Base-by-base conservation (phyloP, 2,797 vertebrate species). In the Macroramphosus scolopax region DNA sequence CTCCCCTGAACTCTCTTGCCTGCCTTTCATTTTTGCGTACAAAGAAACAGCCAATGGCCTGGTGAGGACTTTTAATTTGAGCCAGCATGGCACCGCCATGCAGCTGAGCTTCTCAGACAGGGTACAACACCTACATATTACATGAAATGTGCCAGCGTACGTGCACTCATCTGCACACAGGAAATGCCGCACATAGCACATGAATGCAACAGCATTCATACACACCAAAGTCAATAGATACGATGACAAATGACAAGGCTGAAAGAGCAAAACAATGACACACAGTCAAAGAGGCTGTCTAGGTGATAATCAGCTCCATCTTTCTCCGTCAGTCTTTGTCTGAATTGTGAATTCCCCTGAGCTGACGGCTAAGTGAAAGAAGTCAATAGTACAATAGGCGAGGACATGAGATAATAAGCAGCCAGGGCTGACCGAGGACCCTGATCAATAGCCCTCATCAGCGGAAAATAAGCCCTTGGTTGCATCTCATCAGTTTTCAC, bases 21-120 rank as follows among this genome's bases (percentile, higher is more conserved):
- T 46, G 29, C 40, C 14, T 49, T 59, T 66, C 10, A 32, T 34
- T 51, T 34, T 38, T 60, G 34, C 59, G 48, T 18, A 61, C 16
- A 34, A 65, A 39, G 42, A 80, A 78, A 77, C 56, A 68, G 64
- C 57, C 54, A 53, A 64, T 51, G 49, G 53, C 67, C 65, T 76
- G 77, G 80, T 70, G 64, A 77, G 70, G 46, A 69, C 53, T 72
- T 68, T 77, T 81, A 77, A 80, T 84, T 80, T 81, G 68, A 58
- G 71, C 48, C 74, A 77, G 53, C 64, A 43, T 56, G 57, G 69
- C 50, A 58, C 62, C 48, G 55, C 60, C 66, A 51, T 47, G 67
- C 49, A 73, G 61, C 77, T 77, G 70, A 71, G 71, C 68, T 60
- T 65, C 46, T 55, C 43, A 17, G 13, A n/a, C n/a, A n/a, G n/a